Conservation (phyloP, 2,888 invertebrate genomes). For the Cheilosia grossa region DNA sequence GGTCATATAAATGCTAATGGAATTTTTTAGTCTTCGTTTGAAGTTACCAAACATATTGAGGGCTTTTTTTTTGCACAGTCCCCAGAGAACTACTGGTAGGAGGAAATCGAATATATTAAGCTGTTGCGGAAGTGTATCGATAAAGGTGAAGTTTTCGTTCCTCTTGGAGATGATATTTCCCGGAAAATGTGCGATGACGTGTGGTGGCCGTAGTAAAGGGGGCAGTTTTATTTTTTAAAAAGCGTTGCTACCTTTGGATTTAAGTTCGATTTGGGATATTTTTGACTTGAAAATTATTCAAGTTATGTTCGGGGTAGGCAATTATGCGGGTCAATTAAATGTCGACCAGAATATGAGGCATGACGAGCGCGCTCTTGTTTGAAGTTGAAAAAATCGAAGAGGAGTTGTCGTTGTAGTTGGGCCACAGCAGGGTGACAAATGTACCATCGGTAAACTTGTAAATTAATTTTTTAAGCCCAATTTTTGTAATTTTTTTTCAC, state of each 20-base stretch:
- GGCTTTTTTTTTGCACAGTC: slow-evolving; percentile 1
- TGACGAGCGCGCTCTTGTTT: too few species aligned
- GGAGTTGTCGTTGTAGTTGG: too few species aligned
- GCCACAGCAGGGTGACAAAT: too few species aligned
- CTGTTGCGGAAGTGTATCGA: background rate
- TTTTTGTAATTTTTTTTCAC: too few species aligned
- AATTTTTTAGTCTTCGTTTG: slow-evolving; percentile 36
- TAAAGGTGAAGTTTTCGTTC: background rate
- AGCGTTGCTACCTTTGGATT: background rate
- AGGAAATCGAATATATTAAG: slow-evolving; percentile 3
- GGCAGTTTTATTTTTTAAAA: background rate
- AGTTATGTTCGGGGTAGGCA: background rate
- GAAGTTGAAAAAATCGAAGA: too few species aligned
- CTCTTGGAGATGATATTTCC: background rate
- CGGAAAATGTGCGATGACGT: background rate
- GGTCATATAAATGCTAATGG: slow-evolving; percentile 60
- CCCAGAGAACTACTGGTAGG: background rate
- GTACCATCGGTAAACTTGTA: too few species aligned
- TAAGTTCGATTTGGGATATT: background rate
- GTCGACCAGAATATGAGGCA: background rate
- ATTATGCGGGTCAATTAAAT: background rate
- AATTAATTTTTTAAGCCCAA: too few species aligned
- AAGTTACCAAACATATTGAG: slow-evolving; percentile 13
- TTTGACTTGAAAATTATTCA: background rate
- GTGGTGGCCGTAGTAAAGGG: background rate